These are phyloP conservation scores for Pygmarrhopalites habei DNA, from an alignment of 1,140 invertebrate genomes.

Conservation along the genomic window DNA sequence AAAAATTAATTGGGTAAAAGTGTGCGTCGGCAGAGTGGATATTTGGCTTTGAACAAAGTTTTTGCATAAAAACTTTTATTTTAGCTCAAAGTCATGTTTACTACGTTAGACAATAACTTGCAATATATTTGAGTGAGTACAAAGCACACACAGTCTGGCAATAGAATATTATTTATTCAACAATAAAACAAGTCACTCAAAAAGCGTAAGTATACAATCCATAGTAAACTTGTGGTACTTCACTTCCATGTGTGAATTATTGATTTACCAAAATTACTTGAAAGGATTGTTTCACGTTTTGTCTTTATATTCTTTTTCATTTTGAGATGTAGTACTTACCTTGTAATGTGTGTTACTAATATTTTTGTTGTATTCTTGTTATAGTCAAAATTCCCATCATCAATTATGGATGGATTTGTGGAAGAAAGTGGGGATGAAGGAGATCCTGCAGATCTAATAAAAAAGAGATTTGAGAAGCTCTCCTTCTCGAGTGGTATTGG, in stretches of 20 bases:
- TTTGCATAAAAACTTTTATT: too few species aligned
- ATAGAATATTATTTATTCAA: too few species aligned
- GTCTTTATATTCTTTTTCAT: neutral
- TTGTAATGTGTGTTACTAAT: neutral
- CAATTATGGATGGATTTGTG: slow-evolving; percentile 2
- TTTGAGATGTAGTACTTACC: neutral
- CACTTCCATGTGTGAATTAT: neutral
- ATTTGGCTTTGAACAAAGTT: too few species aligned
- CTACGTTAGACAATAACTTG: too few species aligned
- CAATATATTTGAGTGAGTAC: too few species aligned
- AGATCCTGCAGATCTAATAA: neutral
- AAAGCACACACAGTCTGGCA: too few species aligned
- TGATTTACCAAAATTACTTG: neutral
- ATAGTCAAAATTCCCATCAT: neutral
- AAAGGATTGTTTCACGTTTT: neutral
- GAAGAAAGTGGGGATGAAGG: neutral
- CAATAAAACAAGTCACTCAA: too few species aligned
- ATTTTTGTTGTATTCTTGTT: neutral
- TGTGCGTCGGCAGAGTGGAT: too few species aligned
- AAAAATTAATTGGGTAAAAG: too few species aligned
- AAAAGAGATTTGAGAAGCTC: neutral
- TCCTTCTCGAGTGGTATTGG: too few species aligned
- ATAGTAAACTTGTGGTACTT: neutral
- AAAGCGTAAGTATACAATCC: too few species aligned
- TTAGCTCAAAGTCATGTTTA: too few species aligned